phyloP scores from a whole-genome alignment of 2,888 invertebrate species.

The Harpalus rufipes region DNA sequence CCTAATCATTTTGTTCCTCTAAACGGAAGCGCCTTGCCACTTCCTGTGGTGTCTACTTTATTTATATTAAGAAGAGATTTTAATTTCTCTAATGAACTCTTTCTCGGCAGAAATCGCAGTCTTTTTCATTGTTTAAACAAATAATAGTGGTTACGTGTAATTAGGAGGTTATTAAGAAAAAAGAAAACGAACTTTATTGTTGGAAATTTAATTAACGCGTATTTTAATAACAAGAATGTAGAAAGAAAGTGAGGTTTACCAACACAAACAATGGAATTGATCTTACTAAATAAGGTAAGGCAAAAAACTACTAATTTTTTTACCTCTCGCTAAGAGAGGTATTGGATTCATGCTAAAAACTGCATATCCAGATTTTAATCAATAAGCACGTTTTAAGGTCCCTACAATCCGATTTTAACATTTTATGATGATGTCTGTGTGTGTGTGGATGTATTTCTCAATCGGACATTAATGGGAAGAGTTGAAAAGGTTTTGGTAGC shows the following conservation, averaged over 20 bases:
- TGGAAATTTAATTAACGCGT: slow-evolving; percentile 57
- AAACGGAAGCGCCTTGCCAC: background rate
- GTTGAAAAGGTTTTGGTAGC: no score
- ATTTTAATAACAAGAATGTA: slow-evolving; percentile 38
- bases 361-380: no score
- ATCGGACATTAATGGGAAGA: no score
- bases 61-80: slow-evolving; percentile 15
- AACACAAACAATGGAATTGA: slow-evolving; percentile 10
- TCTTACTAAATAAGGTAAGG: background rate
- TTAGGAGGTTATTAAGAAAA: slow-evolving; percentile 49
- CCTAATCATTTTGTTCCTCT: background rate
- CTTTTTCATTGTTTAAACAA: slow-evolving; percentile 55
- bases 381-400: no score
- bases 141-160: slow-evolving; percentile 53
- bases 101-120: slow-evolving; percentile 13
- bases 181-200: slow-evolving; percentile 57
- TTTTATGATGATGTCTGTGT: no score
- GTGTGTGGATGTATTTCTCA: no score
- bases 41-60: background rate
- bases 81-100: slow-evolving; percentile 30
- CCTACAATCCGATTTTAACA: no score
- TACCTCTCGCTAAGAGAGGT: no score
- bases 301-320: no score
- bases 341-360: no score
- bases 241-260: slow-evolving; percentile 22